Evolutionary conservation across 2,888 invertebrate species (phyloP), one percentile per base, ranked within the genome.

Genomic region (Leptura quadrifasciata): DNA sequence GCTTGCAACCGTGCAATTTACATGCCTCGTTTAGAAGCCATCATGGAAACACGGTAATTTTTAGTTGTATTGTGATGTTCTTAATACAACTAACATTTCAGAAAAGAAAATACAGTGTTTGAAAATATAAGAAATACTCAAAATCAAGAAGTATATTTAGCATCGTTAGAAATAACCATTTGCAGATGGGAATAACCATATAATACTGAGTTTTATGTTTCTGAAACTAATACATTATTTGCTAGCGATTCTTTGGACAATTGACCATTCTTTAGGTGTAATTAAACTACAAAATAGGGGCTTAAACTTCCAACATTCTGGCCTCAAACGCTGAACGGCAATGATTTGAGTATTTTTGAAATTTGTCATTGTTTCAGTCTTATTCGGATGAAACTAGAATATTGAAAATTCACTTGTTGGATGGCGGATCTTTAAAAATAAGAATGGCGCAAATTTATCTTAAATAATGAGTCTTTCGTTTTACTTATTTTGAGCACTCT

Each of bases 241-340:
- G 57, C 76, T 80, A 81, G 72, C 76, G 76, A 69, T 75, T 78
- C 77, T 81, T 81, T 80, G 79, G 81, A 80, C 79, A 79, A 76
- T 65, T 78, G 73, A 75, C 79, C 76, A 80, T 78, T 79, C 76
- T 72, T 76, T 20, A 72, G 72, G 68, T 72, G 64, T 47, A 47
- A 47, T 47, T 47, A 15, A 75, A 35, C 58, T 65, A 74, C 24
- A 18, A 63, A 18, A 27, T n/a, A 9, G 17, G 24, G 24, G 18
- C 27, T 21, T 15, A 21, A 69, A 20, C 10, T 47, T 21, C n/a
- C 39, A 69, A 69, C 35, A 39, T 57, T 39, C 21, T 39, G 58
- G 58, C 21, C n/a, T 55, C 55, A 31, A 12, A 55, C 15, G 35
- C 69, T 47, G 57, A 58, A 60, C 55, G 47, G 35, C 31, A 69